Evolutionary conservation across 35 echinoderm and acorn worm species (phyloP).

Genomic region (Apostichopus japonicus): DNA sequence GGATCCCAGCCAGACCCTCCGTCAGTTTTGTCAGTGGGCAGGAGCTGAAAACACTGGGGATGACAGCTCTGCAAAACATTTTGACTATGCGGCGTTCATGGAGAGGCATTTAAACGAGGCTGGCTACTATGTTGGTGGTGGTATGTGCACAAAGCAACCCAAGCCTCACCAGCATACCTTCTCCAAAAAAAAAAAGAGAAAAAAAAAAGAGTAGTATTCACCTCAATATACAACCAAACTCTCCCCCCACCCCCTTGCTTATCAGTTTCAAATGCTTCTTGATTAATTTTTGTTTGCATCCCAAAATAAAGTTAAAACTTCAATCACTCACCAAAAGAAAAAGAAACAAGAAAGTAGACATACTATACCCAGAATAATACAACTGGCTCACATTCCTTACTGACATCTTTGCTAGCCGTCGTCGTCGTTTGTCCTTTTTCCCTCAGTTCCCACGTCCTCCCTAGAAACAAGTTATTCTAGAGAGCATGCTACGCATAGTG

Average conservation of each 20-base stretch:
- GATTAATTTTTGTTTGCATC: not conserved
- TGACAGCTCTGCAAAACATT: conserved; percentile 75
- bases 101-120: conserved; percentile 42
- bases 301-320: not conserved
- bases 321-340: not conserved
- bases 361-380: too few relatives aligned
- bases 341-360: too few relatives aligned
- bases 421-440: too few relatives aligned
- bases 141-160: conserved; percentile 30
- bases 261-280: not conserved
- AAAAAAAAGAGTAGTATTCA: too few relatives aligned
- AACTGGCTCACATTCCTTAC: too few relatives aligned
- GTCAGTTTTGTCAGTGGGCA: conserved; percentile 86
- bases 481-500: too few relatives aligned
- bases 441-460: too few relatives aligned
- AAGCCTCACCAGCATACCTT: conserved; percentile 9
- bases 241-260: not conserved
- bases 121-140: conserved; percentile 42
- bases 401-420: too few relatives aligned
- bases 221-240: not conserved
- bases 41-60: conserved; percentile 67
- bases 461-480: too few relatives aligned
- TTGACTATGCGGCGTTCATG: conserved; percentile 84
- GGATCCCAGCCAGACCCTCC: conserved; percentile 61
- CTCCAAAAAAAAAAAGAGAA: not conserved